Percentiles rank a stretch among this genome's conserved stretches.
These are phyloP conservation scores for Notolabrus celidotus DNA, from an alignment of 2,797 vertebrate species.

Conservation along the genomic window DNA sequence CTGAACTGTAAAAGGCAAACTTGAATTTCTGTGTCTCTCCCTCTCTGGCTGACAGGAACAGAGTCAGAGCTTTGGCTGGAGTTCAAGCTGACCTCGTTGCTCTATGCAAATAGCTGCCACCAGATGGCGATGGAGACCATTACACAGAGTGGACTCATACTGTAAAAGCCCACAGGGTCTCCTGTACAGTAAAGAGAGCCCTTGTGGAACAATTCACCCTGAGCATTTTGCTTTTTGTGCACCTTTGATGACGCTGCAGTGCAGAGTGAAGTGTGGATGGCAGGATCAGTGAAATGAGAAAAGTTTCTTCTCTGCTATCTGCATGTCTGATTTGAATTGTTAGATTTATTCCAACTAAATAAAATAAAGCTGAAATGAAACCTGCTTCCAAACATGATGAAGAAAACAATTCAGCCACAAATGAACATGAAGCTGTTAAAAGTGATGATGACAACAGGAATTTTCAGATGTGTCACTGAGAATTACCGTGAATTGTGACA, in stretches of 20 bases:
- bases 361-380: slow-evolving; percentile 13
- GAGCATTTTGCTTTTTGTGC: slow-evolving; percentile 40
- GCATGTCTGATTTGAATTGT: background rate
- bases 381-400: background rate
- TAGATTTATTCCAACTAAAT: background rate
- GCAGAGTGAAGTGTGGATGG: slow-evolving; percentile 15
- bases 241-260: slow-evolving; percentile 40
- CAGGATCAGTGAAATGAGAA: slow-evolving; percentile 5
- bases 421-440: slow-evolving; percentile 10
- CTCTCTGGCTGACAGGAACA: slow-evolving; percentile 76
- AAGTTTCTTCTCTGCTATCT: background rate
- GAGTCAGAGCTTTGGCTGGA: slow-evolving; percentile 81
- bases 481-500: slow-evolving; percentile 7
- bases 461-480: slow-evolving; percentile 13
- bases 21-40: slow-evolving; percentile 71
- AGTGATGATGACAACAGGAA: slow-evolving; percentile 29
- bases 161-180: slow-evolving; percentile 61
- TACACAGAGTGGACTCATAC: slow-evolving; percentile 53
- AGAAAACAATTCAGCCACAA: background rate
- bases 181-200: slow-evolving; percentile 64
- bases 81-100: slow-evolving; percentile 87
- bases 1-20: slow-evolving; percentile 77
- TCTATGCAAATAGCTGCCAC: slow-evolving; percentile 86
- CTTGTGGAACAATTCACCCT: slow-evolving; percentile 55
- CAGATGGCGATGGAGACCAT: slow-evolving; percentile 86